Percentiles rank a stretch among this genome's conserved stretches.
phyloP scores from a whole-genome alignment of 2,797 vertebrate genomes.

The Tauraco hartlaubi region DNA sequence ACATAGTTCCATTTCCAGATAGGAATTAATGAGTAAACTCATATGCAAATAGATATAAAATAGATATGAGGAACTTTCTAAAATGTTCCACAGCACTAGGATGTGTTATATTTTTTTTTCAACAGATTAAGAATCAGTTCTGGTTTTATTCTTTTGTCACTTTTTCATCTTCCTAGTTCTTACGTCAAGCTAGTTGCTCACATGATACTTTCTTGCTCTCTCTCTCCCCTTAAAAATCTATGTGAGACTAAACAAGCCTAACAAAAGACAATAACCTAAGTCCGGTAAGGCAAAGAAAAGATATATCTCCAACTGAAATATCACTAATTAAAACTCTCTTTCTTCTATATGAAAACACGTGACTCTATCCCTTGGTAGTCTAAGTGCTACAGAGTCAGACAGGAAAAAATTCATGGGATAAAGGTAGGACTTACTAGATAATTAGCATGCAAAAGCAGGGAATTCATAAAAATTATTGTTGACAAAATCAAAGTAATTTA shows the following conservation, averaged over 20 bases:
- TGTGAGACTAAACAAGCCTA: not conserved
- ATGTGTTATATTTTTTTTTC: not conserved
- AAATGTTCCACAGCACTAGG: not conserved
- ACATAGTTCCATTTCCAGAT: not conserved
- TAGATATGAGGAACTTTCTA: not conserved
- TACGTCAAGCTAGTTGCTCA: not conserved
- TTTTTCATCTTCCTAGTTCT: not conserved
- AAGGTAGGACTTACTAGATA: not conserved
- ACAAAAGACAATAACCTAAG: not conserved
- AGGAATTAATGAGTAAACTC: not conserved
- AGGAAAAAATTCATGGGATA: not conserved
- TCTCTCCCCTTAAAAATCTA: not conserved
- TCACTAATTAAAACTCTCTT: accelerated
- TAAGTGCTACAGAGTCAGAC: not conserved
- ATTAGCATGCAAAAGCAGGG: not conserved
- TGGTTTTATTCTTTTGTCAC: not conserved
- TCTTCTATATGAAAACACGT: not conserved
- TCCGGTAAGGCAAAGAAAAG: not conserved
- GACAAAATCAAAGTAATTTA: not conserved
- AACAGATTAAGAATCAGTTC: not conserved
- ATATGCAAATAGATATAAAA: not conserved
- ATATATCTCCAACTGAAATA: not conserved
- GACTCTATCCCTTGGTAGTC: not conserved
- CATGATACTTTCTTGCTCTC: not conserved
- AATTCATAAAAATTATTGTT: not conserved